Base-by-base conservation (phyloP, 2,113 vertebrate species). In the Pelodiscus sinensis region DNA sequence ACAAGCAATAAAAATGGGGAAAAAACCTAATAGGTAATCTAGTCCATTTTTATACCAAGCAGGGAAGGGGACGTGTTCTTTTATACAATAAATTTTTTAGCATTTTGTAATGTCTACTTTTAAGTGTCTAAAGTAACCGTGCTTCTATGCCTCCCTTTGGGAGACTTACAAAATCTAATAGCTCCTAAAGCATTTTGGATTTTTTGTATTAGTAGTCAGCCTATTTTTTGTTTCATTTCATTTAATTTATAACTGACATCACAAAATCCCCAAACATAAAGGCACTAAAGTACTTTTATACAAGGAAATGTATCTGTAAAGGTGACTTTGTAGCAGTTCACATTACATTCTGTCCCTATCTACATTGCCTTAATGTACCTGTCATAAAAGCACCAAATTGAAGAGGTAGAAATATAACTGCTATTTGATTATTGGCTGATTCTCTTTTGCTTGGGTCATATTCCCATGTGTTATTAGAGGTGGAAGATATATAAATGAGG, bases 191-290 rank as follows among this genome's bases (percentile, higher is more conserved):
- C 4, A 19, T 73, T 85, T 81, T 84, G 57, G 78, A 13, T 79
- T 81, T 44, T 9, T 85, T 92, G 89, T 89, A 44, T 80, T 93
- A 86, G 81, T 84, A 81, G 90, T 93, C 65, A 82, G 3, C 52
- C 55, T 71, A 27, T 75, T 94, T 92, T 83, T 51, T 75, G 92
- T 82, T 84, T 95, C 75, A 89, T 68, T 62, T 90, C 3, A 55
- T 92, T 90, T 50, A 90, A 52, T n/a, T 79, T 94, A 68, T 92
- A 92, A 84, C n/a, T 89, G 81, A 25, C 73, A 79, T 6, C 29
- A 44, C 58, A 79, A 87, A 83, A 83, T 71, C 65, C 31, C 38
- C 38, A 77, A 91, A 93, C 6, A 68, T 7, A 22, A 57, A 91
- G 89, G 2, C 31, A 38, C 82, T 54, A 25, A 89, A 86, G 24